Base-by-base conservation (phyloP, 2,888 invertebrate species). In the Lydus trimaculatus region DNA sequence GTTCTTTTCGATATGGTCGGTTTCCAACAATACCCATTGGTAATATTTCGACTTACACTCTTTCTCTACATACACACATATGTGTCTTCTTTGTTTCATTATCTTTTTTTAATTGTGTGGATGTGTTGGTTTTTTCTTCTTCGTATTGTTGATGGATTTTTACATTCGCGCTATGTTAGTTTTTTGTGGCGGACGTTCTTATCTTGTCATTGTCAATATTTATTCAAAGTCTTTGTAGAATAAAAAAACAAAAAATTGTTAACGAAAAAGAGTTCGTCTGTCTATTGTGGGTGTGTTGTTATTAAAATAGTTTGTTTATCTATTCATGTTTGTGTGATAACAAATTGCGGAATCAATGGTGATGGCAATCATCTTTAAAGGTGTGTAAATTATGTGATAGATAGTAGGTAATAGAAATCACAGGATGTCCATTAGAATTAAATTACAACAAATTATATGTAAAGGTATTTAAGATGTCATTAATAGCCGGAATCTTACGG, bases 11-110 rank as follows among this genome's bases (percentile, higher is more conserved):
- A 84, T 80, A 85, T 84, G 85, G 79, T 84, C 82, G 79, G 85
- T 75, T 85, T 82, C 81, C 81, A 85, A 85, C 85, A 85, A 85
- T 85, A 82, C 83, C 81, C 77, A 76, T 75, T 48, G 75, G 72
- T 23, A 23, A 69, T 74, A 20, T 61, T 33, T 25, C 23, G 36
- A 11, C n/a, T 60, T 28, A 25, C 61, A 65, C 67, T 70, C 61
- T 61, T 56, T 63, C 62, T 66, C 2, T 17, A 39, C 39, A 43
- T 17, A 5, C 17, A 36, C 36, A 36, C 4, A 36, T 36, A 15
- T 11, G 13, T 43, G 43, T 66, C 58, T 64, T 64, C 48, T 48
- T 48, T 48, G 48, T 48, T 48, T 9, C 9, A 11, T 20, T 48
- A 20, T 48, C 20, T n/a, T 48, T 9, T 6, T 20, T 11, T 15